Evolutionary conservation across 1,140 invertebrate species (phyloP), one percentile per base, ranked within the genome.

Genomic region (Batillaria attramentaria): DNA sequence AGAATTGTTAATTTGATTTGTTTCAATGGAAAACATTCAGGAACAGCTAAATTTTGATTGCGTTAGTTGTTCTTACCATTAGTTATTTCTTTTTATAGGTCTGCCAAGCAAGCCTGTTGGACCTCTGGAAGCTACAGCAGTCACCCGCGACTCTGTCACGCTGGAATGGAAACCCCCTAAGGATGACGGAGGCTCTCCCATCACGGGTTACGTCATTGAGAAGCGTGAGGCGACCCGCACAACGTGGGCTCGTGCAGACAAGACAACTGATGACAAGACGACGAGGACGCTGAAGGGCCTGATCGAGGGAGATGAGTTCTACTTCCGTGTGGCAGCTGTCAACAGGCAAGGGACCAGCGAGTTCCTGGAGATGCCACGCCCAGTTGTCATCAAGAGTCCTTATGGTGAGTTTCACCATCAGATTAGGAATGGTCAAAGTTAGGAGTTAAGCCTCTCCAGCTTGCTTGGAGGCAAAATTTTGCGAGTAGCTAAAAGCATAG

Each of bases 151-250:
- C 91, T 94, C 96, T 66, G 93, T 99, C 31, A 98, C 96, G 0
- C 92, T 99, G 5, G 96, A 95, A 92, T 99, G 98, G 98, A 95
- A 94, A 88, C 96, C 97, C 84, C 98, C 98, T 3, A 96, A 95
- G 42, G 90, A 92, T 82, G 91, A 93, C 83, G 98, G 97, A 35
- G 98, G 98, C n/a, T 86, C 88, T n/a, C 85, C 89, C 33, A 84
- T 91, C 46, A 90, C 88, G 31, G 85, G 80, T n/a, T 91, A 91
- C 78, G 68, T 89, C 31, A 78, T 91, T 39, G 90, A 92, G 73
- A 90, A 86, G 78, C 85, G 85, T 24, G 89, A 90, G 43, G 80
- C 84, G 8, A 82, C 84, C 50, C 81, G 83, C 31, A 81, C 83
- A 13, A 82, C 79, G 1, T 90, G 84, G 89, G 81, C 73, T 43